Evolutionary conservation across 2,888 invertebrate genomes (phyloP), one percentile per base, ranked within the genome.

Genomic region (Heliconius ismenius): DNA sequence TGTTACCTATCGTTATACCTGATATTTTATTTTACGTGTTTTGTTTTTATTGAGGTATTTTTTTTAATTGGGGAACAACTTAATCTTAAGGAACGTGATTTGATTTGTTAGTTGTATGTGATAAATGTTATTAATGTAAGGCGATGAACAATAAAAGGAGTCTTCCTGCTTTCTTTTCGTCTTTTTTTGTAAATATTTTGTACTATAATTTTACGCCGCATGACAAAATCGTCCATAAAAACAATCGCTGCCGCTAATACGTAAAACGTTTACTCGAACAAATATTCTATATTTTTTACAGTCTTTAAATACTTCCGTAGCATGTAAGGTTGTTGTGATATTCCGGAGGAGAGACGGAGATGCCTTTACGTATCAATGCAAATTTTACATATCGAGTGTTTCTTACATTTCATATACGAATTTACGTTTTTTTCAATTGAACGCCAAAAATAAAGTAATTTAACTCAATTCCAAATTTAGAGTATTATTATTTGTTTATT

Each of bases 1-100:
- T 88, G 93, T 94, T 93, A 93, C 93, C 93, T 93, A 87, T 88
- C 84, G 85, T 90, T 91, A 85, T 93, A 93, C 92, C 93, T 92
- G 92, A 92, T 90, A 87, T 86, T 87, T 88, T 88, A 83, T 86
- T 83, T 86, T 88, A 88, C 85, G 85, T 90, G 87, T 88, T 88
- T 87, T 90, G 86, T 90, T 89, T 84, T 83, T 91, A 84, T 91
- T 89, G 89, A 87, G 89, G 88, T 88, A 84, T 83, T 87, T 86
- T 88, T 86, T 81, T 87, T 65, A 87, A 92, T 91, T 92, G 90
- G 93, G 92, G 93, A 93, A 92, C 92, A 93, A 93, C 90, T 91
- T 92, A 91, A 88, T 89, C 83, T 86, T 93, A 94, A 92, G 92
- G 80, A 90, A 89, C 90, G 93, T 93, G 93, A 92, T 94, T 92